A percentile compares a stretch with the other conserved stretches of the same genome.
Evolutionary conservation across 2,888 invertebrate genomes (phyloP).

Genomic region (Bembecia ichneumoniformis): DNA sequence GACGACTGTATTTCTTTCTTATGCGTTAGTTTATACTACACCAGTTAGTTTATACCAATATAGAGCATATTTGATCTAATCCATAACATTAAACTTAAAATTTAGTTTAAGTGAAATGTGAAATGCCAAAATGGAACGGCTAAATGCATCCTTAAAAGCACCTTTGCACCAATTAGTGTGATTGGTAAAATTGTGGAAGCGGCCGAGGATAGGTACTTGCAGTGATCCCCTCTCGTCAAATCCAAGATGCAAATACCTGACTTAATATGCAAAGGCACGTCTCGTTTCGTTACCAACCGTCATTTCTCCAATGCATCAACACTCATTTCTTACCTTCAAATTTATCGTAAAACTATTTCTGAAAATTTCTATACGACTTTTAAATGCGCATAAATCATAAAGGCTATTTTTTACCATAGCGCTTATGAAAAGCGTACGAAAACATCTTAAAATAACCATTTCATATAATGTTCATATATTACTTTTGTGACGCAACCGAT

Average conservation of each 20-base stretch:
- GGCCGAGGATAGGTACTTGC: slow-evolving; percentile 5
- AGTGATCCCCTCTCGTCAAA: slow-evolving; percentile 13
- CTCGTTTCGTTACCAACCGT: slow-evolving; percentile 7
- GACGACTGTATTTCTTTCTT: not conserved
- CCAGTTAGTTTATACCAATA: not conserved
- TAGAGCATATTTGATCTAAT: not conserved
- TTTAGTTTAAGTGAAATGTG: not conserved
- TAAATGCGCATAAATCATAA: slow-evolving; percentile 52
- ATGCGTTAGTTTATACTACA: not conserved
- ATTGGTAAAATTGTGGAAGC: not conserved
- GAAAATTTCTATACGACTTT: slow-evolving; percentile 31
- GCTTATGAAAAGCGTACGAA: slow-evolving; percentile 19
- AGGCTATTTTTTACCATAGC: slow-evolving; percentile 46
- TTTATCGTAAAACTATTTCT: slow-evolving; percentile 58
- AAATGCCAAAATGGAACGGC: no score
- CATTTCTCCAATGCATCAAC: slow-evolving; percentile 1
- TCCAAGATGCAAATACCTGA: slow-evolving; percentile 20
- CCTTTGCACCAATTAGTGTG: not conserved
- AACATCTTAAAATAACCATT: slow-evolving; percentile 48
- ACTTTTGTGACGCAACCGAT: slow-evolving; percentile 36
- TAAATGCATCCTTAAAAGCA: no score
- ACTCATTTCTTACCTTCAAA: slow-evolving; percentile 26
- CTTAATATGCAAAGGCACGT: slow-evolving; percentile 26
- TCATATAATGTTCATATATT: slow-evolving; percentile 35
- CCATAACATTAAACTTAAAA: not conserved